phyloP scores from a whole-genome alignment of 2,113 vertebrate species.

The Chauna torquata region DNA sequence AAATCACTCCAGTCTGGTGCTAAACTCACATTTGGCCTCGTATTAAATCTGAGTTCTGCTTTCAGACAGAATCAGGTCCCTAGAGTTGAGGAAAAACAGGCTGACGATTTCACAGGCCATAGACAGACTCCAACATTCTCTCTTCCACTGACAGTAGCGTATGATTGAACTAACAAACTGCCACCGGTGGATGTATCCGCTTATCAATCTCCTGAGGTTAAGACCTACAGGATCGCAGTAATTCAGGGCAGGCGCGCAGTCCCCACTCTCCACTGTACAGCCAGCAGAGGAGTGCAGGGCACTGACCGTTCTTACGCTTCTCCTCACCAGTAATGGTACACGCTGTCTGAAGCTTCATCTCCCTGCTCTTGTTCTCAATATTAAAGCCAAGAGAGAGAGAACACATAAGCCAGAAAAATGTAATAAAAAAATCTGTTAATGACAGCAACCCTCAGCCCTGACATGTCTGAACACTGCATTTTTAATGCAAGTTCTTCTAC shows the following conservation, averaged over 20 bases:
- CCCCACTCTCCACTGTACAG: background rate
- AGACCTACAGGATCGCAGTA: background rate
- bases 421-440: background rate
- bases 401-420: background rate
- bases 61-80: background rate
- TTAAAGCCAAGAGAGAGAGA: background rate
- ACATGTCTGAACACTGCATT: background rate
- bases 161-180: rapidly evolving
- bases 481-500: background rate
- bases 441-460: background rate
- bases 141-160: rapidly evolving
- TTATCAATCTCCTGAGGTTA: background rate
- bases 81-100: background rate
- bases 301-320: too few relatives aligned
- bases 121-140: background rate
- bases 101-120: background rate
- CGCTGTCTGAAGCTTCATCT: background rate
- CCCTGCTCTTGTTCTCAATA: background rate
- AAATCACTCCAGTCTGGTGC: background rate
- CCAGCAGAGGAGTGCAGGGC: too few relatives aligned
- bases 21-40: background rate
- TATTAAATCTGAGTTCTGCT: background rate
- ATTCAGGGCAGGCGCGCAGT: background rate
- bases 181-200: too few relatives aligned
- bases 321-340: too few relatives aligned